Percentiles rank a stretch among this genome's conserved stretches.
These are phyloP conservation scores for Typhlomys cinereus DNA, from an alignment of 2,113 vertebrate genomes.

Conservation along the genomic window DNA sequence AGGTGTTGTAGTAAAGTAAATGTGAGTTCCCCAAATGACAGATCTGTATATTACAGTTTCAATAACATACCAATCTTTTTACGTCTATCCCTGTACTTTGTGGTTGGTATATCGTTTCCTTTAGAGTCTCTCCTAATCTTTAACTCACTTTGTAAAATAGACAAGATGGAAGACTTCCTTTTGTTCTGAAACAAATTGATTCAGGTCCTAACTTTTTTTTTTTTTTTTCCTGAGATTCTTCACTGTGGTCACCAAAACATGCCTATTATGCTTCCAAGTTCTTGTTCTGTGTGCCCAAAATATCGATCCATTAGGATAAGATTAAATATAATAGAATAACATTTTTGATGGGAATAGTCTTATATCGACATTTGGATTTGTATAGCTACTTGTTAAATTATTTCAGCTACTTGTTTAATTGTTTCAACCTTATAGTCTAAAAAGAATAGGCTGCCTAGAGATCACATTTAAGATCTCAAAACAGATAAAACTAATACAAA, in stretches of 20 bases:
- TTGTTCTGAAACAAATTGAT: neutral
- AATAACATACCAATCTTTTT: no score
- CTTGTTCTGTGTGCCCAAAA: neutral
- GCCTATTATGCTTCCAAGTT: neutral
- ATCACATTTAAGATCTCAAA: neutral
- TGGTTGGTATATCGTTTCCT: neutral
- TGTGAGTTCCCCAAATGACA: neutral
- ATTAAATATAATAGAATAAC: neutral
- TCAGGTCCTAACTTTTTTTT: neutral
- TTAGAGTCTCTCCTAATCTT: neutral
- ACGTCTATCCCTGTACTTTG: no score
- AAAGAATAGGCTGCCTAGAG: neutral
- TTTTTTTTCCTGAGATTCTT: neutral
- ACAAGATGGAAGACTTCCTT: neutral
- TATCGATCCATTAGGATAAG: neutral
- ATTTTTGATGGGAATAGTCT: neutral
- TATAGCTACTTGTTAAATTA: neutral
- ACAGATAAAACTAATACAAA: neutral
- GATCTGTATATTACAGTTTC: neutral
- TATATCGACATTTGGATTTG: neutral
- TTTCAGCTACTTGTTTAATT: no score
- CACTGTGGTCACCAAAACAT: neutral
- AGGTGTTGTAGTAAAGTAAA: neutral
- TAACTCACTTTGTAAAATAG: neutral
- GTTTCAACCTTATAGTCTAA: neutral